Base-by-base conservation (phyloP, 2,888 invertebrate genomes). In the Dimorphilus gyrociliatus region DNA sequence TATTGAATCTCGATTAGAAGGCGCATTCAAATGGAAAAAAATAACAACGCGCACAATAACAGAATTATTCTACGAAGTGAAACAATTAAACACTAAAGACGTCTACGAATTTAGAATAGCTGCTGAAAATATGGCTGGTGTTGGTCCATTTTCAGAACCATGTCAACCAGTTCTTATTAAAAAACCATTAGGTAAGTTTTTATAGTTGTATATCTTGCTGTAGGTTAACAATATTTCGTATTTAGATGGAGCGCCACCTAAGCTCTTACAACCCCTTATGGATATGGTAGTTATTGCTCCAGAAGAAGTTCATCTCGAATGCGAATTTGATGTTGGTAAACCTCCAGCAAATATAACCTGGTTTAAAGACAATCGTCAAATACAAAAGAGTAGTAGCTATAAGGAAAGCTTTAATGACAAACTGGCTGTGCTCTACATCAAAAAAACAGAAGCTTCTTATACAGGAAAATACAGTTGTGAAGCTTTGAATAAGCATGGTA, bases 361-460 rank as follows among this genome's bases (percentile, higher is more conserved):
- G 53, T 51, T 6, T 25, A n/a, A 12, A 15, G 13, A 8, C 7
- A 25, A 6, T 13, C n/a, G n/a, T n/a, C n/a, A n/a, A n/a, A n/a
- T n/a, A n/a, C n/a, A n/a, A n/a, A n/a, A n/a, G n/a, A n/a, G n/a
- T n/a, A n/a, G n/a, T n/a, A n/a, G n/a, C n/a, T n/a, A n/a, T n/a
- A n/a, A n/a, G n/a, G n/a, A n/a, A n/a, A n/a, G n/a, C n/a, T n/a
- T n/a, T n/a, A n/a, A n/a, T n/a, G n/a, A 26, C 16, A 23, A 26
- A 14, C 25, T 21, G 3, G 37, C 37, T 3, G 17, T 35, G 25
- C 62, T 92, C 29, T 74, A 74, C 18, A 76, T 88, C 45, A 76
- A 51, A 33, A 48, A 52, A 26, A 50, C 53, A 3, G 48, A 51
- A 27, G 44, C 47, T 16, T 43, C 39, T 3, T 56, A 60, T 38